A percentile compares a stretch with the other conserved stretches of the same genome.
These are phyloP conservation scores for Lophochroa leadbeateri DNA, from an alignment of 2,113 vertebrate species.

Conservation along the genomic window DNA sequence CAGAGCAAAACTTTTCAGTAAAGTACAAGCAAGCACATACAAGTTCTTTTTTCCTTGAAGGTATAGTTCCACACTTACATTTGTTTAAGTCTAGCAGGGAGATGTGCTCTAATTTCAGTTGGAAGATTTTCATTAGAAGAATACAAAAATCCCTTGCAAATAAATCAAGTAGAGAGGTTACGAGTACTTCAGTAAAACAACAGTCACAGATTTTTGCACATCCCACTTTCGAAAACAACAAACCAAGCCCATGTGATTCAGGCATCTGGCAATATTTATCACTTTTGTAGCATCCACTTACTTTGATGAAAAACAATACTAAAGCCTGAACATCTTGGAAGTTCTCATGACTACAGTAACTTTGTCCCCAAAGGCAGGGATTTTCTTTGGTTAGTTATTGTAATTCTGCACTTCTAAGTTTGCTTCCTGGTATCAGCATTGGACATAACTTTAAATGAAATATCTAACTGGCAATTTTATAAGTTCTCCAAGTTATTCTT, in stretches of 20 bases:
- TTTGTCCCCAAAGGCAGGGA: not conserved
- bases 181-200: not conserved
- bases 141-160: not conserved
- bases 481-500: not conserved
- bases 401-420: not conserved
- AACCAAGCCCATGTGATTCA: not conserved
- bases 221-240: not conserved
- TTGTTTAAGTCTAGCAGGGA: not conserved
- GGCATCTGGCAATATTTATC: not conserved
- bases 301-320: not conserved
- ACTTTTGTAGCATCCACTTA: not conserved
- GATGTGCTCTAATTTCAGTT: not conserved
- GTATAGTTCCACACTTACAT: not conserved
- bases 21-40: not conserved
- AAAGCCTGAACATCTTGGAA: not conserved
- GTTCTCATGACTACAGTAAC: not conserved
- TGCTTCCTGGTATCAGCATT: not conserved
- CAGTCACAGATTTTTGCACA: not conserved
- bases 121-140: not conserved
- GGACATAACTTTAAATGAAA: not conserved
- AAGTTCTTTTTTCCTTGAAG: not conserved
- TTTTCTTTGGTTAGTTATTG: not conserved
- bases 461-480: not conserved
- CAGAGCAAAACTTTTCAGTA: not conserved
- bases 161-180: not conserved